Evolutionary conservation across 2,113 vertebrate genomes (phyloP), one percentile per base, ranked within the genome.

Genomic region (Shinisaurus crocodilurus): DNA sequence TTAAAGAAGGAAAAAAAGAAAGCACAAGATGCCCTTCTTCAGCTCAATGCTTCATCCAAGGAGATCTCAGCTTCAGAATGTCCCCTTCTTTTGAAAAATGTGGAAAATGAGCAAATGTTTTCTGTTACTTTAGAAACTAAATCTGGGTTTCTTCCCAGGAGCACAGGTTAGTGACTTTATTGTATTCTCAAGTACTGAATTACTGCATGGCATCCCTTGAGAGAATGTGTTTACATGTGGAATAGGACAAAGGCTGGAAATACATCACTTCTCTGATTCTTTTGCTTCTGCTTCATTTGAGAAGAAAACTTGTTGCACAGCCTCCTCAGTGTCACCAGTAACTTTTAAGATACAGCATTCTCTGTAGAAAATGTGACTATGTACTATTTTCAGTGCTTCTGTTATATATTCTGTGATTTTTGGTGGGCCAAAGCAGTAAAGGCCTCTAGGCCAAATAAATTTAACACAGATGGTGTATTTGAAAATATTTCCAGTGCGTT

Each of bases 1-100:
- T 93, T 99, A 88, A 99, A 98, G 96, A 98, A 97, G 82, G 98
- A 99, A 93, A 99, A 98, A 95, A 98, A 96, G 94, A 98, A 96
- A 94, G 89, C 94, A 1, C 97, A 96, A 89, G 98, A 98, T 86
- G 92, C 93, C 48, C 89, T 95, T 67, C 93, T 94, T 23, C 96
- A 96, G 34, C 90, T 97, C 32, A 83, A 81, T 34, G 18, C 37
- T 86, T 67, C 93, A 40, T 93, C 93, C 79, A 75, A 29, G 72
- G 89, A 63, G 29, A 63, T 75, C 20, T 0, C 82, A 32, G 10
- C 6, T 1, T 74, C 94, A 34, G 92, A 96, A 76, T 95, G 54
- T 48, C 69, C 95, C 5, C 29, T 75, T 10, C 69, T 2, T 77
- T 65, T 40, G 9, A 5, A 45, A 48, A 93, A 90, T 48, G 37